phyloP scores from a whole-genome alignment of 2,113 vertebrate genomes.

The Phalacrocorax brasilianus region DNA sequence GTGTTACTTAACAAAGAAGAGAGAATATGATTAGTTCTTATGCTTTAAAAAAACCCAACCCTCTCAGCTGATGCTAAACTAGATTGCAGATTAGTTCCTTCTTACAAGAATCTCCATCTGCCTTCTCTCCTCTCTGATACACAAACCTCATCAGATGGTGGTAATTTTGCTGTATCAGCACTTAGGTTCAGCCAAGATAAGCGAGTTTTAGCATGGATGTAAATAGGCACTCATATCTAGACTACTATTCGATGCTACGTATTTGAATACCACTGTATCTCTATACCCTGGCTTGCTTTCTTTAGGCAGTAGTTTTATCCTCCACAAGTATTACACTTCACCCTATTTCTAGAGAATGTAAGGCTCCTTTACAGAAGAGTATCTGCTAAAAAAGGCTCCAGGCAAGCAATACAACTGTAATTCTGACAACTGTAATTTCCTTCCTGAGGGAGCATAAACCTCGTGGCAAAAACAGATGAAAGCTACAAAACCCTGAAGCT shows the following conservation, averaged over 20 bases:
- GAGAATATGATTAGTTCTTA: conserved; percentile 15
- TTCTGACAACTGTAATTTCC: background rate
- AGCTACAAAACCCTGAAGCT: background rate
- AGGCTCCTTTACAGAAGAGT: background rate
- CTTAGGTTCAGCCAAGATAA: background rate
- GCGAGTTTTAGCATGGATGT: background rate
- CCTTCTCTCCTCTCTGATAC: background rate
- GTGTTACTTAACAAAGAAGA: conserved; percentile 62
- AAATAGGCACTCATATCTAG: background rate
- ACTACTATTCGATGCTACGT: background rate
- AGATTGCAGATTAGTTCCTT: background rate
- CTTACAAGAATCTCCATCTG: background rate
- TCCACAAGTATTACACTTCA: background rate
- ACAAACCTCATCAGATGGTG: background rate
- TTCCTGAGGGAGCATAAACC: background rate
- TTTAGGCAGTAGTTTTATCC: background rate
- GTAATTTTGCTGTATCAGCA: background rate
- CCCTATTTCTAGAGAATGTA: background rate
- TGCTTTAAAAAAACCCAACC: background rate
- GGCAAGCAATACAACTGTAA: background rate
- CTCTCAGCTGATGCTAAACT: background rate
- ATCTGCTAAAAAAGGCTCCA: background rate
- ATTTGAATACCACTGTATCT: background rate
- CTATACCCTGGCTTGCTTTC: background rate
- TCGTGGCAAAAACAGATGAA: background rate